Percentiles rank a stretch among this genome's conserved stretches.
phyloP scores from a whole-genome alignment of 2,888 invertebrate species.

The Leptinotarsa haldemani region DNA sequence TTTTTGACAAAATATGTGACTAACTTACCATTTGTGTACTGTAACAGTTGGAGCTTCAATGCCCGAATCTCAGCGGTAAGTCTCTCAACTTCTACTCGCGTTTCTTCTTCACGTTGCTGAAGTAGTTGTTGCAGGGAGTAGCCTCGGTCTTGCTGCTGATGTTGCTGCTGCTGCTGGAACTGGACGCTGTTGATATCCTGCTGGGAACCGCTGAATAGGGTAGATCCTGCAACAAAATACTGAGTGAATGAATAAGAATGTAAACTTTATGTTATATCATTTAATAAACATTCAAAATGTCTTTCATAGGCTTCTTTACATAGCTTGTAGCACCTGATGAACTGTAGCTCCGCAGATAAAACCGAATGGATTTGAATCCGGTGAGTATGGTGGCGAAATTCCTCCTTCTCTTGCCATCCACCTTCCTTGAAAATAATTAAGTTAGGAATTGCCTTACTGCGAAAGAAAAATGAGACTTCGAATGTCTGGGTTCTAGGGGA shows the following conservation, averaged over 20 bases:
- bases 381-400: too few relatives aligned
- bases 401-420: not conserved
- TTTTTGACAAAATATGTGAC: too few relatives aligned
- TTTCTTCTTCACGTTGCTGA: conserved; percentile 73
- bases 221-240: conserved; percentile 56
- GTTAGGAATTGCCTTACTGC: too few relatives aligned
- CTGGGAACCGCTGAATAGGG: conserved; percentile 51
- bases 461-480: too few relatives aligned
- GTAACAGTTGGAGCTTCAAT: conserved; percentile 71
- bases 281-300: too few relatives aligned
- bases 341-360: too few relatives aligned
- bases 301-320: too few relatives aligned
- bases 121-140: conserved; percentile 67
- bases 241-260: not conserved
- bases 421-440: not conserved
- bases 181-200: conserved; percentile 43
- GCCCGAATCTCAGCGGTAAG: conserved; percentile 73
- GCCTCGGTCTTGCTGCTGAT: conserved; percentile 58
- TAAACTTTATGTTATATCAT: too few relatives aligned
- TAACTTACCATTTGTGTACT: conserved; percentile 68
- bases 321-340: too few relatives aligned
- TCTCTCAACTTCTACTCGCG: conserved; percentile 71
- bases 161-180: conserved; percentile 42
- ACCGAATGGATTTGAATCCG: too few relatives aligned
- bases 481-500: too few relatives aligned